phyloP scores from a whole-genome alignment of 2,888 invertebrate genomes.

The Drosophila dives region DNA sequence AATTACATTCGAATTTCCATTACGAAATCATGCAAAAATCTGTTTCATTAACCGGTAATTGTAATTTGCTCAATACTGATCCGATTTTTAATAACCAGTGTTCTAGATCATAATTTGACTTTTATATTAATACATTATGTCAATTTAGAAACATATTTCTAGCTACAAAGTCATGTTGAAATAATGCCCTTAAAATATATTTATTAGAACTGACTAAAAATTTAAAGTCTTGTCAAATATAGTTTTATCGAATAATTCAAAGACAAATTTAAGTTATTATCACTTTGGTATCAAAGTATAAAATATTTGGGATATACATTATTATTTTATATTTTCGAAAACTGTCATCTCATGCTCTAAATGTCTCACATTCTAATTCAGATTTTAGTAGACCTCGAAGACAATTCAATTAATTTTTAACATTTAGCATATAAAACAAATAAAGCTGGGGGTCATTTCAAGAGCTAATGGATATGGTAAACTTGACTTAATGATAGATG shows the following conservation, averaged over 20 bases:
- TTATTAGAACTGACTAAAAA: not conserved
- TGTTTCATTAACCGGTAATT: conserved; percentile 54
- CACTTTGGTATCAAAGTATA: not conserved
- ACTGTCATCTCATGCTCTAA: not conserved
- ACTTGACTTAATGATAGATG: not conserved
- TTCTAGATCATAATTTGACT: not conserved
- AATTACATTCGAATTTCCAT: conserved; percentile 47
- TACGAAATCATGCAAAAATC: conserved; percentile 48
- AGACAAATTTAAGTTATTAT: too few relatives aligned
- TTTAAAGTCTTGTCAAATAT: too few relatives aligned
- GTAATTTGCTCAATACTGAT: conserved; percentile 36
- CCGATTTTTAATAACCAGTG: not conserved
- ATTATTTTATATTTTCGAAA: not conserved
- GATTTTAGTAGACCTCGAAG: conserved; percentile 2
- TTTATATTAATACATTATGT: not conserved
- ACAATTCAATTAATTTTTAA: conserved; percentile 4
- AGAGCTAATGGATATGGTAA: conserved; percentile 8
- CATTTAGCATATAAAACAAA: not conserved
- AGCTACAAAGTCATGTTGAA: not conserved
- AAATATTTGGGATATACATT: not conserved
- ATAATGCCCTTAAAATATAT: not conserved
- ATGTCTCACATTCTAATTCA: conserved; percentile 2
- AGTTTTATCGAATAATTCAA: too few relatives aligned
- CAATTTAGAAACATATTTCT: not conserved
- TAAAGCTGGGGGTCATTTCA: conserved; percentile 19